Evolutionary conservation across 2,888 invertebrate species (phyloP).

Genomic region (Danaus chrysippus): DNA sequence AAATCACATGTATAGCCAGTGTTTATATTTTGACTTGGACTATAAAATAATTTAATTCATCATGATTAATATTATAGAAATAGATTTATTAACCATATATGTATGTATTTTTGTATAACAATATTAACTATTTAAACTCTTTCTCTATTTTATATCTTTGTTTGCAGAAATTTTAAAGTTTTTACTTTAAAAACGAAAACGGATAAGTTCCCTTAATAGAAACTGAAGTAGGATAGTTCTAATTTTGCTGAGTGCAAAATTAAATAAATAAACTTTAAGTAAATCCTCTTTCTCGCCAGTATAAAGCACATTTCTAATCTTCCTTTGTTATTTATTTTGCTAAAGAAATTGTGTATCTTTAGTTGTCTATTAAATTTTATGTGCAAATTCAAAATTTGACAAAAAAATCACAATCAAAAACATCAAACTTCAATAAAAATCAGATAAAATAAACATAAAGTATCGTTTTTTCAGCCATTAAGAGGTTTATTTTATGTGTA

Average conservation of each 20-base stretch:
- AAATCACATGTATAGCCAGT: too few species aligned
- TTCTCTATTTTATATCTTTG: too few species aligned
- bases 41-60: too few species aligned
- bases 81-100: neutral
- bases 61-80: neutral
- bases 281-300: neutral
- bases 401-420: too few species aligned
- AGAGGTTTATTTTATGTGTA: slow-evolving; percentile 2
- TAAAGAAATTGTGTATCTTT: too few species aligned
- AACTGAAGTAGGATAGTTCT: neutral
- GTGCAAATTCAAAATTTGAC: too few species aligned
- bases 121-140: too few species aligned
- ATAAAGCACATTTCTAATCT: too few species aligned
- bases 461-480: slow-evolving; percentile 1
- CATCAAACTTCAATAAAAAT: neutral
- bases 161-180: neutral
- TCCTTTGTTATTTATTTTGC: too few species aligned
- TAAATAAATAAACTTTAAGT: neutral
- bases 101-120: too few species aligned
- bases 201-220: neutral
- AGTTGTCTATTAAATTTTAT: too few species aligned
- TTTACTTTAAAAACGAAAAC: neutral
- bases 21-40: too few species aligned
- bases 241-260: neutral
- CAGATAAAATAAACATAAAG: neutral